Evolutionary conservation across 2,797 vertebrate genomes (phyloP).

Genomic region (Rhinoraja longicauda): DNA sequence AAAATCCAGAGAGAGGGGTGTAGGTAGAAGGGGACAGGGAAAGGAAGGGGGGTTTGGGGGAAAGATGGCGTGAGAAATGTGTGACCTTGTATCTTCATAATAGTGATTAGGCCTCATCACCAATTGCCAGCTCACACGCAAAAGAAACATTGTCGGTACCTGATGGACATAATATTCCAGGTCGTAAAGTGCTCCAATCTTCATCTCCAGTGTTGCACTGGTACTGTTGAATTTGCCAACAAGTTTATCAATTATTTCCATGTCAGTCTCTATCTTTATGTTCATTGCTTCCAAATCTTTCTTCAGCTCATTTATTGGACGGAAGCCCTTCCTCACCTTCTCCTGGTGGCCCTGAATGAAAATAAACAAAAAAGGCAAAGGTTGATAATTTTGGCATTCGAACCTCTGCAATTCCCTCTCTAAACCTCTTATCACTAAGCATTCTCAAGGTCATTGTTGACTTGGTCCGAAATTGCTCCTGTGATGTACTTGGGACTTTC

Average conservation of each 20-base stretch:
- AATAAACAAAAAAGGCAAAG: slow-evolving; percentile 39
- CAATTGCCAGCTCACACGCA: slow-evolving; percentile 26
- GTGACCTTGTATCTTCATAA: too few relatives aligned
- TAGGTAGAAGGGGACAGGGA: too few relatives aligned
- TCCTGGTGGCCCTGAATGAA: slow-evolving; percentile 53
- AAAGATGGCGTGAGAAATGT: too few relatives aligned
- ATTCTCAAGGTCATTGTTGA: slow-evolving; percentile 28
- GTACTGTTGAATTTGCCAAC: slow-evolving; percentile 75
- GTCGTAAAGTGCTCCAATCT: slow-evolving; percentile 72
- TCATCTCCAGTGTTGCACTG: slow-evolving; percentile 65
- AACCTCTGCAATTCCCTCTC: neutral
- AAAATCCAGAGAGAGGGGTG: too few relatives aligned
- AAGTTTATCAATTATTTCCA: slow-evolving; percentile 78
- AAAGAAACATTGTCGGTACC: slow-evolving; percentile 54
- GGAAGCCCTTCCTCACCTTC: slow-evolving; percentile 60
- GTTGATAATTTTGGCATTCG: neutral
- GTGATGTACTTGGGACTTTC: too few relatives aligned
- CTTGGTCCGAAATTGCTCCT: neutral
- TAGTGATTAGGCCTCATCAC: slow-evolving; percentile 27
- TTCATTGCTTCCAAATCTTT: slow-evolving; percentile 77
- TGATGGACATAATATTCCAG: slow-evolving; percentile 94
- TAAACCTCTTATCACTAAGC: neutral
- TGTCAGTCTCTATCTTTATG: slow-evolving; percentile 79
- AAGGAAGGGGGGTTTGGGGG: too few relatives aligned
- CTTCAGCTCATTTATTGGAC: slow-evolving; percentile 78